Conservation (phyloP, 2,797 vertebrate species). For the Anabas testudineus region DNA sequence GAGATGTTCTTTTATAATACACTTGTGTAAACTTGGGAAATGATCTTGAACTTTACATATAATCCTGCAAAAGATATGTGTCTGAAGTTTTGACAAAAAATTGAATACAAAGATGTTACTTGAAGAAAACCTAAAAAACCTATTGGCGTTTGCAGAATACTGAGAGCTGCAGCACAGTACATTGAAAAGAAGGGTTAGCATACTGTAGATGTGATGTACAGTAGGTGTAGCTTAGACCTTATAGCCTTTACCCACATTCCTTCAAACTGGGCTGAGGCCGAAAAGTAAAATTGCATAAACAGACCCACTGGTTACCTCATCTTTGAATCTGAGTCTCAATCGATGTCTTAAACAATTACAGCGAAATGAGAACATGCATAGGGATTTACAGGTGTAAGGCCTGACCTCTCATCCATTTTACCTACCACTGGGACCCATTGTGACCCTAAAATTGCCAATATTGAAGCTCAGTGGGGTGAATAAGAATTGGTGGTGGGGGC, state of each 20-base stretch:
- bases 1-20: constrained; percentile 22
- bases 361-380: constrained; percentile 72
- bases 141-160: not conserved
- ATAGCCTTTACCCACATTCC: constrained; percentile 35
- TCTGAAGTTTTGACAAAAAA: constrained; percentile 12
- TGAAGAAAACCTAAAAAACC: not conserved
- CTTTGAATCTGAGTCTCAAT: constrained; percentile 71
- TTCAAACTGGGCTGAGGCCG: constrained; percentile 46
- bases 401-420: constrained; percentile 79
- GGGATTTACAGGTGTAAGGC: constrained; percentile 74
- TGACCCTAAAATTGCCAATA: constrained; percentile 83
- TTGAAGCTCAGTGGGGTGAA: constrained; percentile 76
- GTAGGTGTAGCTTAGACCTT: not conserved
- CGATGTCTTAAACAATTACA: constrained; percentile 78
- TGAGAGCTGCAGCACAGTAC: not conserved
- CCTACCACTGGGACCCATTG: constrained; percentile 75
- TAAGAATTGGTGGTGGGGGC: constrained; percentile 40
- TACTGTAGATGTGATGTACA: constrained; percentile 20
- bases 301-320: constrained; percentile 58
- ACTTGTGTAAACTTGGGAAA: constrained; percentile 42
- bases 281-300: constrained; percentile 49
- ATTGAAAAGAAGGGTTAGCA: not conserved
- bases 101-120: not conserved
- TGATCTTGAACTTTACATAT: constrained; percentile 23
- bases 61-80: constrained; percentile 2